Evolutionary conservation across 2,113 vertebrate species (phyloP), one percentile per base, ranked within the genome.

Genomic region (Psittacus erithacus): DNA sequence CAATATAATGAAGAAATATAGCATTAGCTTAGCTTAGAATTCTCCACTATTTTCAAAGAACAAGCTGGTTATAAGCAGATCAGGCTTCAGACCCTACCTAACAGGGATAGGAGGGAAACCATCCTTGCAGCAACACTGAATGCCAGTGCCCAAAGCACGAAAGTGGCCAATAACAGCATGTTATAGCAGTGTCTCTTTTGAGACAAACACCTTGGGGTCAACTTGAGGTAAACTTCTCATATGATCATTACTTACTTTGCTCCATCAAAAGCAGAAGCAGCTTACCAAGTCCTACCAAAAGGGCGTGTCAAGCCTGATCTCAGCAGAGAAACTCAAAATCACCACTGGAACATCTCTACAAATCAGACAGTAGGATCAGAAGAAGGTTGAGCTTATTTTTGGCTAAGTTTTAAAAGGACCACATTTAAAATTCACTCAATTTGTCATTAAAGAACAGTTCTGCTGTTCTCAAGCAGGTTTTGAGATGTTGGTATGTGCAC

Each of bases 151-250:
- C 44, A 46, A 47, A 79, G 59, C 24, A 46, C 2, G 0, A 0
- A 41, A 67, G 15, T 0, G 4, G 28, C 39, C 67, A 88, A 5
- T 7, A 41, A 52, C 12, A 64, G 33, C n/a, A 59, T 0, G 0
- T 13, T 39, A 46, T 2, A 43, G 24, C 6, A 0, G 13, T 1
- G 23, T 4, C 18, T 33, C 63, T 13, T 53, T 47, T 0, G 0
- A 59, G 23, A 70, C 31, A 78, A 46, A 31, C 27, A 25, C n/a
- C 76, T 9, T 7, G 5, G 18, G 83, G 46, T 33, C 71, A 80
- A 5, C 49, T 43, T 38, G 52, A 82, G n/a, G 31, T 59, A 38
- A 63, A 43, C 38, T 38, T 24, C 33, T 31, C 6, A 0, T 3
- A 70, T 33, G 4, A 73, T 18, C 24, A 41, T 22, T 3, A 59